Evolutionary conservation across 2,113 vertebrate species (phyloP).

Genomic region (Ailurus styani): DNA sequence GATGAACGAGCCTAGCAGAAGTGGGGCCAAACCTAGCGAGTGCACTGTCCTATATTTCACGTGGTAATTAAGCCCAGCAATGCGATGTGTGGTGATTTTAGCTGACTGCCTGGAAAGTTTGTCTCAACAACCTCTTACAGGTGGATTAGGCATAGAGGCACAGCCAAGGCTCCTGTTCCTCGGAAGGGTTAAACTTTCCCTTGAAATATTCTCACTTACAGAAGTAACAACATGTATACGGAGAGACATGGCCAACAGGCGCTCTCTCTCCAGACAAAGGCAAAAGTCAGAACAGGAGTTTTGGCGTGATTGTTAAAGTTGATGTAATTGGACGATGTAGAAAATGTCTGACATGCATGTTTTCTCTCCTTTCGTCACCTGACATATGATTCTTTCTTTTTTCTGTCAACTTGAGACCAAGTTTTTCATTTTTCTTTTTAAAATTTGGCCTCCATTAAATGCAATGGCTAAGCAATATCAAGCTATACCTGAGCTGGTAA

Average conservation of each 20-base stretch:
- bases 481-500: background rate
- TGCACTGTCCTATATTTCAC: background rate
- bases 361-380: background rate
- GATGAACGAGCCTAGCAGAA: too few relatives aligned
- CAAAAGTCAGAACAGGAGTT: background rate
- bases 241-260: background rate
- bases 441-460: background rate
- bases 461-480: background rate
- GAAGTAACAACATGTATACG: background rate
- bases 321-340: background rate
- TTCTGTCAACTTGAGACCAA: background rate
- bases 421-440: background rate
- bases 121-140: background rate
- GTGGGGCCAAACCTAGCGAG: background rate
- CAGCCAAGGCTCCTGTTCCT: background rate
- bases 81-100: background rate
- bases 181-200: background rate
- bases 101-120: background rate
- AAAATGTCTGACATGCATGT: background rate
- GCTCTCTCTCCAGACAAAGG: background rate
- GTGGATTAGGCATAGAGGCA: background rate
- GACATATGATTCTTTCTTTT: background rate
- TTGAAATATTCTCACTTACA: background rate
- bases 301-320: background rate
- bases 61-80: background rate